Base-by-base conservation (phyloP, 2,888 invertebrate species). In the Cephus pygmeus region DNA sequence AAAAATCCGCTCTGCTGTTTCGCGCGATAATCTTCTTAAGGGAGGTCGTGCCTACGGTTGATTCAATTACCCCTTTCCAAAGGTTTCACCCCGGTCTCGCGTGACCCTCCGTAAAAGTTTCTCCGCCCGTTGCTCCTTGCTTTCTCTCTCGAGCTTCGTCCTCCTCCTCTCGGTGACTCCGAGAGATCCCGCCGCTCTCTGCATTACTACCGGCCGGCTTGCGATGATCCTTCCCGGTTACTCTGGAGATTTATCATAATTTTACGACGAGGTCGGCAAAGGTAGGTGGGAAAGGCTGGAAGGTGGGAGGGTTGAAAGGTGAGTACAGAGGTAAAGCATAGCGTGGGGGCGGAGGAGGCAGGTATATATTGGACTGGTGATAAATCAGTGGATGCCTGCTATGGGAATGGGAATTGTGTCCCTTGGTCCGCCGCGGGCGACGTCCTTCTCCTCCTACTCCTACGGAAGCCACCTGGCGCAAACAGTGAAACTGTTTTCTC, bases 241-340 rank as follows among this genome's bases (percentile, higher is more conserved):
- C 56, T 23, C 56, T 56, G 73, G 75, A 69, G 77, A 81, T 82
- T 81, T 80, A 83, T 84, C 82, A 82, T 81, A 82, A 83, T 82
- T 83, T 83, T 78, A 79, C 35, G 69, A 69, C 73, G 73, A 78
- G 73, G 73, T 78, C 79, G 73, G 73, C 56, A 34, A 12, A 73
- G 74, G 76, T 69, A 76, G 69, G 69, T 75, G 35, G 73, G 34
- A 69, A 69, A 73, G 75, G 75, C 35, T 69, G 73, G 78, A 35
- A 69, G 73, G 76, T 74, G 69, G 69, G 78, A 69, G 69, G 36
- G 75, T 23, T 35, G 15, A 40, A 34, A 40, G 40, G 56, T 56
- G 56, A 23, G 56, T 56, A 56, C 56, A 23, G 56, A 56, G 73
- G 36, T 34, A 40, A 40, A 34, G 76, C 31, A 23, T 69, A 56